Percentiles rank a stretch among this genome's conserved stretches.
Evolutionary conservation across 2,113 vertebrate genomes (phyloP).

Genomic region (Oreotrochilus melanogaster): DNA sequence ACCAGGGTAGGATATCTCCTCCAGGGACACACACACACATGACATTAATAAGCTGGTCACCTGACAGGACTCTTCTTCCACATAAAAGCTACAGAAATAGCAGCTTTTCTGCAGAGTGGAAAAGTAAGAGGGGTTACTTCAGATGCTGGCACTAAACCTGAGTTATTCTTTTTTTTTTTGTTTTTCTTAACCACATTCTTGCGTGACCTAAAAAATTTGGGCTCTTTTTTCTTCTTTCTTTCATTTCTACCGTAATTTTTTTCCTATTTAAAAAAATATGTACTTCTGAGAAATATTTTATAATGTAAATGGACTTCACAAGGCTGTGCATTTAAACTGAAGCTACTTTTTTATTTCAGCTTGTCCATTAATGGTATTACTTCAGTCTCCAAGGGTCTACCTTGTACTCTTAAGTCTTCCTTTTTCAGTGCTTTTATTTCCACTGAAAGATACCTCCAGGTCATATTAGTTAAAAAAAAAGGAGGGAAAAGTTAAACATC

Average conservation of each 20-base stretch:
- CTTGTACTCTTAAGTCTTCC: conserved; percentile 39
- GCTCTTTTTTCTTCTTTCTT: conserved; percentile 9
- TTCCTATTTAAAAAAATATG: conserved; percentile 74
- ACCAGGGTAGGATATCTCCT: neutral
- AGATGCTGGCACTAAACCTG: neutral
- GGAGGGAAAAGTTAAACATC: neutral
- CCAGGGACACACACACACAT: neutral
- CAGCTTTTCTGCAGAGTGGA: neutral
- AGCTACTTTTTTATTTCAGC: conserved; percentile 62
- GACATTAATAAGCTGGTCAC: neutral
- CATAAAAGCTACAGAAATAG: neutral
- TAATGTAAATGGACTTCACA: conserved; percentile 71
- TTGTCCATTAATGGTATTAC: conserved; percentile 73
- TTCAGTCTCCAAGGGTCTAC: conserved; percentile 66
- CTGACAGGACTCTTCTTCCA: neutral
- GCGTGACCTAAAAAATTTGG: conserved; percentile 21
- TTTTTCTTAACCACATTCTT: neutral
- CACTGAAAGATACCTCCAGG: conserved; percentile 64
- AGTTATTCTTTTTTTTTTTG: neutral
- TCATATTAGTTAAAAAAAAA: conserved; percentile 4
- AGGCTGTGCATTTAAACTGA: neutral
- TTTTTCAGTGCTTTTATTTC: conserved; percentile 53
- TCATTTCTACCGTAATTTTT: neutral
- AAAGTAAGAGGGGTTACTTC: neutral
- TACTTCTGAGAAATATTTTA: conserved; percentile 76